phyloP scores from a whole-genome alignment of 2,797 vertebrate species.

The Acanthis flammea region DNA sequence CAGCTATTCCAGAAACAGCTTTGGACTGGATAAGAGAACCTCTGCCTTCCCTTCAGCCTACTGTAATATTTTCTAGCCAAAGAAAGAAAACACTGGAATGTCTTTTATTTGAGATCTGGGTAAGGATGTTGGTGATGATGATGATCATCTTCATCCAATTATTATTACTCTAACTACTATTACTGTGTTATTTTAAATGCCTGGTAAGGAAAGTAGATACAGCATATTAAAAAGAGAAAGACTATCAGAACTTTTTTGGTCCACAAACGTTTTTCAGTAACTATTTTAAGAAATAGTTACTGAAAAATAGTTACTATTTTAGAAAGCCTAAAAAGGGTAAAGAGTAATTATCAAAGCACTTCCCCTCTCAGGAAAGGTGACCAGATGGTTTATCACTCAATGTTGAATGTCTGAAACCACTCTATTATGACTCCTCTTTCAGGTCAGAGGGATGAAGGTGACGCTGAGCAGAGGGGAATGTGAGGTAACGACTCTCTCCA shows the following conservation, averaged over 20 bases:
- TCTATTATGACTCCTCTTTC: neutral
- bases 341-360: neutral
- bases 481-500: neutral
- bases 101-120: neutral
- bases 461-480: neutral
- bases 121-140: neutral
- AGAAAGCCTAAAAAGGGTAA: neutral
- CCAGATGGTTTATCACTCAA: neutral
- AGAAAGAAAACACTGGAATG: neutral
- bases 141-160: neutral
- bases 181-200: neutral
- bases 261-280: neutral
- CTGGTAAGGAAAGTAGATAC: neutral
- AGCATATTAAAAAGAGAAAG: neutral
- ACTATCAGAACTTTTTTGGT: neutral
- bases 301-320: neutral
- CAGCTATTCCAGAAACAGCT: neutral
- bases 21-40: neutral
- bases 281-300: neutral
- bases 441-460: neutral
- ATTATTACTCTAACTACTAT: neutral
- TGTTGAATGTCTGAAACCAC: neutral
- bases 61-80: neutral
- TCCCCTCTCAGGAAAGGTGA: neutral
- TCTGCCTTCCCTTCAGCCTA: neutral